Base-by-base conservation (phyloP, 2,797 vertebrate genomes). In the Clamator glandarius region DNA sequence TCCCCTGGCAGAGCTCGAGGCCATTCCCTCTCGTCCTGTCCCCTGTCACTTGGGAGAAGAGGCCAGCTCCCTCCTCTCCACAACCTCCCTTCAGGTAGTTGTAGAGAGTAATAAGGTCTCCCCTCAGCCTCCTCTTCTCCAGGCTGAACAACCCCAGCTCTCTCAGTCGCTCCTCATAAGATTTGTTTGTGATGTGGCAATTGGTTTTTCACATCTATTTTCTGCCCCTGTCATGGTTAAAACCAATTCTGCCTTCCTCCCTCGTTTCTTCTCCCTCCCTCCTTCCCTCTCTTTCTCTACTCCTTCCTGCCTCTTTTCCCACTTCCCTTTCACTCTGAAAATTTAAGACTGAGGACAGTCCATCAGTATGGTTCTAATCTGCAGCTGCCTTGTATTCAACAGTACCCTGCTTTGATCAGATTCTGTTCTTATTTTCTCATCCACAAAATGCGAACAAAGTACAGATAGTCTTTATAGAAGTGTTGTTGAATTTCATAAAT, bases 201-300 rank as follows among this genome's bases (percentile, higher is more conserved):
- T 23, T 35, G 7, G 2, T 4, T 12, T 58, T 78, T 57, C 21
- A 23, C 2, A 6, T 29, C 6, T 84, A 36, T 61, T 54, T 50
- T 18, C 4, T 16, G 1, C 3, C 83, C 50, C 15, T 29, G 3
- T 39, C 35, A 55, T 2, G 11, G 8, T 4, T 59, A 73, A 51
- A 41, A 48, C 1, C 2, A 75, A 52, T 29, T 5, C 2, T 46
- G 1, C 2, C 18, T 62, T 55, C 14, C 2, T 54, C 1, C 5
- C 11, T 5, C 6, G 62, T 28, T 7, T 63, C 12, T 42, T 67
- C 9, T 9, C 3, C 1, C 5, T 42, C 10, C 4, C 0, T 0
- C 5, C 4, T 0, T 0, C 5, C 8, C 2, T 64, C 4, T 7
- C 2, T 61, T 61, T 9, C 17, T 77, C 15, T 14, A 11, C 19